These are phyloP conservation scores for Lepidurus apus DNA, from an alignment of 1,140 invertebrate species.

Conservation along the genomic window DNA sequence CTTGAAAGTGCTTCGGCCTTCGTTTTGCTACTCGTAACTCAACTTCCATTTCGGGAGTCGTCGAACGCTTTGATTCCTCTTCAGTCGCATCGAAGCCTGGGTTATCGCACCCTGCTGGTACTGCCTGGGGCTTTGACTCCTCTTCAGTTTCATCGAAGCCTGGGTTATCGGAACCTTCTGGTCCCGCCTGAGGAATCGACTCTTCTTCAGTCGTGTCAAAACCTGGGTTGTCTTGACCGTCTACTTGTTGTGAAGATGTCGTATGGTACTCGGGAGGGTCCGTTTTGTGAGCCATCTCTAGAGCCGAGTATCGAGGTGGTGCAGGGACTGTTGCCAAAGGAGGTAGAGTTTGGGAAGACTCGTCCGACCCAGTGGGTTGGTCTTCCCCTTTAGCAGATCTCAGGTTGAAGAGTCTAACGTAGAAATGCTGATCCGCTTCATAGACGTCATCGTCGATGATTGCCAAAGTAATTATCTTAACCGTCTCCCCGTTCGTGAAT, in stretches of 20 bases:
- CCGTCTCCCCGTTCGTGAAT: slow-evolving; percentile 78
- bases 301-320: slow-evolving; percentile 41
- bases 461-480: slow-evolving; percentile 77
- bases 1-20: neutral
- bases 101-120: neutral
- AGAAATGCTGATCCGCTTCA: slow-evolving; percentile 99
- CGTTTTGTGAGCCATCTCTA: neutral
- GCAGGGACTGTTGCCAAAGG: slow-evolving; percentile 32
- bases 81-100: slow-evolving; percentile 7
- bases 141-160: neutral
- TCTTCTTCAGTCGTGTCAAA: slow-evolving; percentile 1
- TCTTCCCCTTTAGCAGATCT: slow-evolving; percentile 42
- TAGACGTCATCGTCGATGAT: slow-evolving; percentile 98
- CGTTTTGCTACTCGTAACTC: neutral
- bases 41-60: neutral
- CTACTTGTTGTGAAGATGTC: neutral
- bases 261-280: neutral
- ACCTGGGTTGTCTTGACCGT: slow-evolving; percentile 9
- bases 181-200: too few relatives aligned
- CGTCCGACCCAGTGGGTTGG: neutral
- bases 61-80: neutral
- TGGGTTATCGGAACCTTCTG: neutral
- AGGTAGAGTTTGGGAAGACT: slow-evolving; percentile 24
- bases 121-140: neutral
- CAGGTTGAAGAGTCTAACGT: slow-evolving; percentile 66